Percentiles rank a stretch among this genome's conserved stretches.
Conservation (phyloP, 2,113 vertebrate genomes). For the Corythoichthys intestinalis region DNA sequence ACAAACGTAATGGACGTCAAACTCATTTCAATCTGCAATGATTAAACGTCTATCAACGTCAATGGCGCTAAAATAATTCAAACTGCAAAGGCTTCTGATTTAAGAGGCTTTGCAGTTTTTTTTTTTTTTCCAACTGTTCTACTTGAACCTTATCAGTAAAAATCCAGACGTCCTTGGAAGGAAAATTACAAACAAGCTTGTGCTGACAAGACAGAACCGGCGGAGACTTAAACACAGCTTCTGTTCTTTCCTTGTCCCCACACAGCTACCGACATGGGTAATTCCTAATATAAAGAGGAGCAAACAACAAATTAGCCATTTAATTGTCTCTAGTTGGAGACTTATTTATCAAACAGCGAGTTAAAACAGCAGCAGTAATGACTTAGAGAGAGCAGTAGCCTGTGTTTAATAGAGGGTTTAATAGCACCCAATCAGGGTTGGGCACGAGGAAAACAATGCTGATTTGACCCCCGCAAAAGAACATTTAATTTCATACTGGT, state of each 20-base stretch:
- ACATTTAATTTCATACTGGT: neutral
- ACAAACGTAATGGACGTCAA: no score
- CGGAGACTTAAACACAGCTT: conserved; percentile 23
- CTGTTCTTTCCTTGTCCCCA: conserved; percentile 24
- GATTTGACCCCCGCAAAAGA: neutral
- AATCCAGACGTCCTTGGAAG: conserved; percentile 57
- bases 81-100: conserved; percentile 34
- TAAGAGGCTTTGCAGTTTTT: conserved; percentile 53
- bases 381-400: conserved; percentile 16
- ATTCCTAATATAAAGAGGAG: conserved; percentile 18
- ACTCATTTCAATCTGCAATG: no score
- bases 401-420: conserved; percentile 21
- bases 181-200: conserved; percentile 18
- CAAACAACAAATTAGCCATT: conserved; percentile 49
- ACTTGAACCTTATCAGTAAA: conserved; percentile 33
- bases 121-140: conserved; percentile 17
- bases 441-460: conserved; percentile 3
- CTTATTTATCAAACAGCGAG: conserved; percentile 37
- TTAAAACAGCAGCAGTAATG: conserved; percentile 42
- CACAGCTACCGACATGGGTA: conserved; percentile 32
- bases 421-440: neutral
- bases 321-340: conserved; percentile 47
- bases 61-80: conserved; percentile 12
- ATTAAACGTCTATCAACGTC: no score
- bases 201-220: conserved; percentile 24